These are phyloP conservation scores for Atta colombica DNA, from an alignment of 1,140 invertebrate genomes.

Conservation along the genomic window DNA sequence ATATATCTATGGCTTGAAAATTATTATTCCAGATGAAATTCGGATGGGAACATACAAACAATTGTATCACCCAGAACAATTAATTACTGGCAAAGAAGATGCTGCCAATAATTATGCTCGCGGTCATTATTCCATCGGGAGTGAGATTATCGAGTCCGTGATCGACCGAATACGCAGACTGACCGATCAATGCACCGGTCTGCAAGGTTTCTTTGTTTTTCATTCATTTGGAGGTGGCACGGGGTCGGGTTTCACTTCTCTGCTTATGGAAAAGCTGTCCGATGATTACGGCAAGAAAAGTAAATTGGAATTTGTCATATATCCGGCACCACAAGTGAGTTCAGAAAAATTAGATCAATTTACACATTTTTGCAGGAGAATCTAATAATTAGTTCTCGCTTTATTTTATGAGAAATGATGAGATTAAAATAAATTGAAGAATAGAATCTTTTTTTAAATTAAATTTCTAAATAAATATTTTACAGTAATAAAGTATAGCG, in stretches of 20 bases:
- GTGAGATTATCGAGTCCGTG: slow-evolving; percentile 71
- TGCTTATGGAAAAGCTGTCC: slow-evolving; percentile 72
- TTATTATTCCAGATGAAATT: slow-evolving; percentile 64
- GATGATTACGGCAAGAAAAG: slow-evolving; percentile 73
- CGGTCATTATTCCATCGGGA: slow-evolving; percentile 73
- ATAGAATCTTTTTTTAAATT: neutral
- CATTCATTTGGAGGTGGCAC: slow-evolving; percentile 74
- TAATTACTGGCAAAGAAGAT: slow-evolving; percentile 74
- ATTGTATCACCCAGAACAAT: slow-evolving; percentile 72
- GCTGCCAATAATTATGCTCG: slow-evolving; percentile 75
- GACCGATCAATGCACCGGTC: slow-evolving; percentile 71
- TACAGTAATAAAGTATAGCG: neutral
- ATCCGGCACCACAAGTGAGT: slow-evolving; percentile 72
- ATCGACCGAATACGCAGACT: slow-evolving; percentile 69
- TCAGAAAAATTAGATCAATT: neutral
- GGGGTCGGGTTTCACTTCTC: slow-evolving; percentile 71
- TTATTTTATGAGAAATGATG: neutral
- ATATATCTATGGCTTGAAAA: neutral
- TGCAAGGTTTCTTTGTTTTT: slow-evolving; percentile 73
- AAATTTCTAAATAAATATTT: neutral
- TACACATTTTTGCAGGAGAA: neutral
- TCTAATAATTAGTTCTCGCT: neutral
- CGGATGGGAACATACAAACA: slow-evolving; percentile 65
- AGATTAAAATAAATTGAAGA: neutral
- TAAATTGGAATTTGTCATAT: slow-evolving; percentile 73